These are phyloP conservation scores for Orius laevigatus DNA, from an alignment of 1,140 invertebrate species.

Conservation along the genomic window DNA sequence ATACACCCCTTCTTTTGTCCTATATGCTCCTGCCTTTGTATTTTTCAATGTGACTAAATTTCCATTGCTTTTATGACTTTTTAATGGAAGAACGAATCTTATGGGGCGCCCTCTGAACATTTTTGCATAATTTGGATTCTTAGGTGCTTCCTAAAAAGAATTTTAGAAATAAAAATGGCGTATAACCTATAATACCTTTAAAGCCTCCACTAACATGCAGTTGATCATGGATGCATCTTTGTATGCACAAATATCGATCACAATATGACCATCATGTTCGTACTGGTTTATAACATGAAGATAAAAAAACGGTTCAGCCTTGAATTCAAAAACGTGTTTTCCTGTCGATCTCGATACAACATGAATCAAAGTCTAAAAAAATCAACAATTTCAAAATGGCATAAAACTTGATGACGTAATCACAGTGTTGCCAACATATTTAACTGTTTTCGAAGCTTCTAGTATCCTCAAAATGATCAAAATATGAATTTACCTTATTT, in stretches of 20 bases:
- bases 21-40: conserved; percentile 34
- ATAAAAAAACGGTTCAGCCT: conserved; percentile 63
- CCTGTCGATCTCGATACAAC: conserved; percentile 47
- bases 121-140: conserved; percentile 59
- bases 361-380: conserved; percentile 50
- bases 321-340: conserved; percentile 37
- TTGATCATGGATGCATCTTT: conserved; percentile 64
- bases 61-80: background rate
- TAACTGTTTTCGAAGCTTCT: background rate
- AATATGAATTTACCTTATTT: background rate
- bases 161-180: background rate
- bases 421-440: background rate
- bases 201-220: conserved; percentile 66
- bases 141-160: conserved; percentile 44
- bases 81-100: conserved; percentile 49
- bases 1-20: conserved; percentile 30
- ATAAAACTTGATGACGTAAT: background rate
- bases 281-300: conserved; percentile 82
- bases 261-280: conserved; percentile 47
- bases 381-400: background rate
- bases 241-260: conserved; percentile 69
- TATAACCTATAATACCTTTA: conserved; percentile 38
- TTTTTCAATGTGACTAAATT: conserved; percentile 22
- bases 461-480: background rate
- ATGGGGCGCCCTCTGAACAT: conserved; percentile 61